phyloP scores from a whole-genome alignment of 2,797 vertebrate genomes.

The Holocentrus rufus region DNA sequence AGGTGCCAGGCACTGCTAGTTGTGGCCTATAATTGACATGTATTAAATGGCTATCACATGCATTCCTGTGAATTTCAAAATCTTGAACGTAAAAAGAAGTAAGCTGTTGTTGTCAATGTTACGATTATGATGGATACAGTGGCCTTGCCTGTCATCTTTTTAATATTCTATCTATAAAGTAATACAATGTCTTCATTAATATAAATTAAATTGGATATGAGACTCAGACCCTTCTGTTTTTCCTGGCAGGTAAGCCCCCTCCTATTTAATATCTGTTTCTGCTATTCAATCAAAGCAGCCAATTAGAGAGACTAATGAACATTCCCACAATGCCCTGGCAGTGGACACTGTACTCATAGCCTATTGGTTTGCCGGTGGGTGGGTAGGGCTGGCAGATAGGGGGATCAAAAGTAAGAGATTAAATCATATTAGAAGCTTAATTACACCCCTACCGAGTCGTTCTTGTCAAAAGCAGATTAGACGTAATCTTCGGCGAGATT shows the following conservation, averaged over 20 bases:
- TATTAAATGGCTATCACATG: not conserved
- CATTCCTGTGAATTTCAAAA: not conserved
- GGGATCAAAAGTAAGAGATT: constrained; percentile 57
- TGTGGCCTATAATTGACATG: not conserved
- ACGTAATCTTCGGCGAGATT: constrained; percentile 50
- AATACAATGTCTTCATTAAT: constrained; percentile 44
- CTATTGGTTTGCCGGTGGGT: constrained; percentile 27
- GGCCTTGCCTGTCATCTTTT: constrained; percentile 2
- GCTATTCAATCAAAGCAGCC: constrained; percentile 52
- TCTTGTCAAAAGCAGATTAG: constrained; percentile 58
- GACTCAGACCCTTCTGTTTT: constrained; percentile 10
- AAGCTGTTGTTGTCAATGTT: not conserved
- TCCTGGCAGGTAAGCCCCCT: constrained; percentile 45
- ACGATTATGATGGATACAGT: not conserved
- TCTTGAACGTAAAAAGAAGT: constrained; percentile 10
- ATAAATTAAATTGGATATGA: constrained; percentile 49
- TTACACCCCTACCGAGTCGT: constrained; percentile 46
- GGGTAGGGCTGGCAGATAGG: not conserved
- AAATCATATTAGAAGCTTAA: constrained; percentile 64
- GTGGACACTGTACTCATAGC: not conserved
- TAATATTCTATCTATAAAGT: constrained; percentile 34
- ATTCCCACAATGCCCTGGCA: constrained; percentile 37
- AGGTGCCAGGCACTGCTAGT: not conserved
- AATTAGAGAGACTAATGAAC: constrained; percentile 68
- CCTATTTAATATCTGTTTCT: constrained; percentile 39